Evolutionary conservation across 2,888 invertebrate species (phyloP).

Genomic region (Macrophya alboannulata): DNA sequence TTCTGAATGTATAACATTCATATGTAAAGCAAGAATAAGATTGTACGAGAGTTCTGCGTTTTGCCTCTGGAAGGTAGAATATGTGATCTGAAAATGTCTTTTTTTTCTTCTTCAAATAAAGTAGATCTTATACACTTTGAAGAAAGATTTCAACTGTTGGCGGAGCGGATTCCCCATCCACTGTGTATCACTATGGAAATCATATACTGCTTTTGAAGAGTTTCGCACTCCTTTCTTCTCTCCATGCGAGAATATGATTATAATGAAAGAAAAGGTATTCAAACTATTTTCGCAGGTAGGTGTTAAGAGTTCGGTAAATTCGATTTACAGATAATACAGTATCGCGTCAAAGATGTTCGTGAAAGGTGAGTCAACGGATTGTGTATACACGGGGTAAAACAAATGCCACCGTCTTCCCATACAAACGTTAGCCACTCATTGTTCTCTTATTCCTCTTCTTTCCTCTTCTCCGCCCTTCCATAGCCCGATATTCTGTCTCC

Average conservation of each 20-base stretch:
- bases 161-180: not conserved
- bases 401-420: slow-evolving; percentile 68
- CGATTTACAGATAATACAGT: slow-evolving; percentile 54
- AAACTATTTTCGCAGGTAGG: slow-evolving; percentile 12
- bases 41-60: not conserved
- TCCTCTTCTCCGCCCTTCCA: not conserved
- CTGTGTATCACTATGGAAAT: not conserved
- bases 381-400: slow-evolving; percentile 57
- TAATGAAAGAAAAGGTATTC: not conserved
- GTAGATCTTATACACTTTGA: too few relatives aligned
- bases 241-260: not conserved
- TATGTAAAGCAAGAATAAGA: not conserved
- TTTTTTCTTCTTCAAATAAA: not conserved
- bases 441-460: slow-evolving; percentile 54
- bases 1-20: slow-evolving; percentile 20
- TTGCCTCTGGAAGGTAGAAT: not conserved
- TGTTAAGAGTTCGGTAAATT: slow-evolving; percentile 33
- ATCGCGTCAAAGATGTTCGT: slow-evolving; percentile 63
- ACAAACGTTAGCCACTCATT: slow-evolving; percentile 62
- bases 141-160: not conserved
- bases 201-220: not conserved
- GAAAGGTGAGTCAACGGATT: slow-evolving; percentile 65
- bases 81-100: not conserved
- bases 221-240: not conserved
- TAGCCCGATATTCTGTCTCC: not conserved